phyloP scores from a whole-genome alignment of 92 coral and sea anemone species.

The Porites divaricata region DNA sequence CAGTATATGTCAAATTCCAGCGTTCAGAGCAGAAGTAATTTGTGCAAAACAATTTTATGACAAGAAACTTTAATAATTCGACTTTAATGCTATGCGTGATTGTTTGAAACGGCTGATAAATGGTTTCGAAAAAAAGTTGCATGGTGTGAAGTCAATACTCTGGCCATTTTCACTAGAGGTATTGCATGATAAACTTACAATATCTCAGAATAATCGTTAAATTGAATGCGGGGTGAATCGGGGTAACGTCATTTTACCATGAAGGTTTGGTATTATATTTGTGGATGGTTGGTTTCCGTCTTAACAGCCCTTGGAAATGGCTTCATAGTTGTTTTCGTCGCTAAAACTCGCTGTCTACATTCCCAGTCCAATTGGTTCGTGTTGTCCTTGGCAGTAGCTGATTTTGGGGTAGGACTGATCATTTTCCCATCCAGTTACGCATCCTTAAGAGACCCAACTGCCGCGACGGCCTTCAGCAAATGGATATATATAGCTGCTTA shows the following conservation, averaged over 20 bases:
- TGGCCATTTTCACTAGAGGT: too few species aligned
- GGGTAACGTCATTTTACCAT: not conserved
- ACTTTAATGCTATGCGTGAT: too few species aligned
- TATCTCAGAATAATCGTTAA: too few species aligned
- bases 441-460: not conserved
- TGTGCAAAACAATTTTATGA: too few species aligned
- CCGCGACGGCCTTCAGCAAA: not conserved
- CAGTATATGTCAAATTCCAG: too few species aligned
- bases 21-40: too few species aligned
- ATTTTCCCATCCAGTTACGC: slow-evolving; percentile 7
- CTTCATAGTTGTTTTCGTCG: not conserved
- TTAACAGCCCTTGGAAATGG: slow-evolving; percentile 8
- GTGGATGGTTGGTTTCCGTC: slow-evolving; percentile 9
- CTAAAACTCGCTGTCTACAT: not conserved
- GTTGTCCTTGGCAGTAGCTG: slow-evolving; percentile 33
- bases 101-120: too few species aligned
- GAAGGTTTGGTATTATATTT: not conserved
- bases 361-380: slow-evolving; percentile 35
- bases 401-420: slow-evolving; percentile 11
- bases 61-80: too few species aligned
- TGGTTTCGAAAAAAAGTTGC: too few species aligned
- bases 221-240: too few species aligned
- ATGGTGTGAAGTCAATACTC: too few species aligned
- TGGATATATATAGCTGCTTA: not conserved
- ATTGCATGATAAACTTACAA: too few species aligned